Percentiles rank a stretch among this genome's conserved stretches.
Conservation (phyloP, 2,888 invertebrate genomes). For the Xestia ashworthii region DNA sequence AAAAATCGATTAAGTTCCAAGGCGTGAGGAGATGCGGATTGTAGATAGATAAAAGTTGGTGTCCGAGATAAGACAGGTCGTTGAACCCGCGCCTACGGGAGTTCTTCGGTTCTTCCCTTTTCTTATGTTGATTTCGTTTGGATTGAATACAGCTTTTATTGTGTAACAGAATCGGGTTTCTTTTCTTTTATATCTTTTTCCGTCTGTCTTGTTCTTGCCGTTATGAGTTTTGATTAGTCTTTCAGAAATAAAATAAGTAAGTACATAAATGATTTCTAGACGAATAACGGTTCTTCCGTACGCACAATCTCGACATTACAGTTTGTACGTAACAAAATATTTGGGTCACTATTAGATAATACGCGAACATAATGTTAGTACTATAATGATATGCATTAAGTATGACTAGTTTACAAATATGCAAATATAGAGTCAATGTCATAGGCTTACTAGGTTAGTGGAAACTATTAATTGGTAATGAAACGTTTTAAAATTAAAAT, state of each 20-base stretch:
- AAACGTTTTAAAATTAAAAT: not conserved
- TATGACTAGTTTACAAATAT: not conserved
- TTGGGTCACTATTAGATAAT: not conserved
- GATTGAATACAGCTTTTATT: conserved; percentile 73
- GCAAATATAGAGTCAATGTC: conserved; percentile 9
- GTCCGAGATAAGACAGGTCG: conserved; percentile 85
- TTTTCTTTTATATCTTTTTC: conserved; percentile 38
- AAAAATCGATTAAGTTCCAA: conserved; percentile 77
- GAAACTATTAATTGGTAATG: not conserved
- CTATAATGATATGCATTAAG: not conserved
- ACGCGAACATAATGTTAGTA: not conserved
- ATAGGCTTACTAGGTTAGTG: not conserved
- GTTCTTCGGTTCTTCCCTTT: conserved; percentile 73
- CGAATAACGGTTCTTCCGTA: not conserved
- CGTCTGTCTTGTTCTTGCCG: conserved; percentile 33
- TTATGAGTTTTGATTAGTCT: conserved; percentile 34
- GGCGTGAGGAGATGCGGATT: conserved; percentile 80
- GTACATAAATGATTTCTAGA: not conserved
- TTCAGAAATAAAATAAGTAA: conserved; percentile 3
- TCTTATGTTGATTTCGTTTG: conserved; percentile 78
- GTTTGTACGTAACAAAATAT: not conserved
- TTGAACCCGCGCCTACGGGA: conserved; percentile 78
- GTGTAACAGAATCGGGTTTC: conserved; percentile 47
- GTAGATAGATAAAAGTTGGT: conserved; percentile 83
- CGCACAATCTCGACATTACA: not conserved